These are phyloP conservation scores for Brachyrhaphis roseni DNA, from an alignment of 2,797 vertebrate genomes.

Conservation along the genomic window DNA sequence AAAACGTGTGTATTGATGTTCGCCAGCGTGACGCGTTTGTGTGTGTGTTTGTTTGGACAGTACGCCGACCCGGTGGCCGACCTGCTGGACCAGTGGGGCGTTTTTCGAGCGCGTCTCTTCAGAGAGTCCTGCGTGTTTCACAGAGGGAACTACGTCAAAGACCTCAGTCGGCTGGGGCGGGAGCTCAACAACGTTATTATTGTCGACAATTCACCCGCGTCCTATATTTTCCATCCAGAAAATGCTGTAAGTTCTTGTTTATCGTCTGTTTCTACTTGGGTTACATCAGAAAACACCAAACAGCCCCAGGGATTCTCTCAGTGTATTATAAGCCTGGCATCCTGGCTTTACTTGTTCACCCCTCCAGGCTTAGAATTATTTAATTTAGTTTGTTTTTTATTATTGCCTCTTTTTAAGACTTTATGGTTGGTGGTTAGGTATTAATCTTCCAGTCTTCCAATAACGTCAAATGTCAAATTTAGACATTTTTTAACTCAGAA, in stretches of 20 bases:
- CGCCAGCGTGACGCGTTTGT: background rate
- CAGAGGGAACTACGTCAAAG: slow-evolving; percentile 96
- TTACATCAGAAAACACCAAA: background rate
- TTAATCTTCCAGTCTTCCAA: too few species aligned
- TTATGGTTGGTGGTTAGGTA: too few species aligned
- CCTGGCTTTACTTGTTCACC: too few species aligned
- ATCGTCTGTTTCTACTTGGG: background rate
- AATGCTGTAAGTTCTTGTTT: slow-evolving; percentile 89
- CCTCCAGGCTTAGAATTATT: too few species aligned
- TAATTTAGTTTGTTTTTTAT: too few species aligned
- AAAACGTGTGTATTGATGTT: background rate
- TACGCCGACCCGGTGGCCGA: slow-evolving; percentile 97
- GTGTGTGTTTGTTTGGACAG: slow-evolving; percentile 66
- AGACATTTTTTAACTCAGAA: too few species aligned
- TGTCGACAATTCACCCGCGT: slow-evolving; percentile 96
- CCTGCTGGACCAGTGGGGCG: slow-evolving; percentile 95
- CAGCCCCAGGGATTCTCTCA: too few species aligned
- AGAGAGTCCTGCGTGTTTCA: slow-evolving; percentile 98
- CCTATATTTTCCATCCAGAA: slow-evolving; percentile 98
- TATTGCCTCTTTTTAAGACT: too few species aligned
- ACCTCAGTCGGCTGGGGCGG: slow-evolving; percentile 93
- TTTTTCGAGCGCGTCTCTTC: slow-evolving; percentile 93
- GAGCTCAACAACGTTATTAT: slow-evolving; percentile 97
- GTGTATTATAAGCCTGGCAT: too few species aligned
- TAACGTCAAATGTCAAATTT: too few species aligned